These are phyloP conservation scores for Aphis craccivora DNA, from an alignment of 1,140 invertebrate genomes.

Conservation along the genomic window DNA sequence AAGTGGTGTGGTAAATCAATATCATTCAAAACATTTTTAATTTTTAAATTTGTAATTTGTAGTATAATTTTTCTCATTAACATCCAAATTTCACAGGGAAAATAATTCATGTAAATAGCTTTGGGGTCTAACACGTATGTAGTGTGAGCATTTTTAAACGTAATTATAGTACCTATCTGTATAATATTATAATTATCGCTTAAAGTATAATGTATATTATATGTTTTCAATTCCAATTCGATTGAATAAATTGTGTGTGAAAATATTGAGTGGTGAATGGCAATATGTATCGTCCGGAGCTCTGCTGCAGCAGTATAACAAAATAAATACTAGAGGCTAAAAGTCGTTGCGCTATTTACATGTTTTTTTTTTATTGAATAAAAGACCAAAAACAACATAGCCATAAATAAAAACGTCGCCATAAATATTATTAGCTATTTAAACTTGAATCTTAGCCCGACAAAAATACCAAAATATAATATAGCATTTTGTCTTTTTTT, in stretches of 20 bases:
- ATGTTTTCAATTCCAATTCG: not conserved
- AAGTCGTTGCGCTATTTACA: not conserved
- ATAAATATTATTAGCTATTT: not conserved
- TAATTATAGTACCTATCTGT: too few relatives aligned
- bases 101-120: not conserved
- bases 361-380: not conserved
- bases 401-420: not conserved
- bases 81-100: not conserved
- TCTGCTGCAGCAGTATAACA: not conserved
- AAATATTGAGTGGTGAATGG: not conserved
- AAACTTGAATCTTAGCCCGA: not conserved
- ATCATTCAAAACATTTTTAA: not conserved
- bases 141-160: too few relatives aligned
- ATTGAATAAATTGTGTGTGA: not conserved
- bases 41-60: not conserved
- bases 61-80: not conserved
- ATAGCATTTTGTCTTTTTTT: too few relatives aligned
- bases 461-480: not conserved
- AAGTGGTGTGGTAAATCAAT: not conserved
- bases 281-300: not conserved
- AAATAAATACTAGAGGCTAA: not conserved
- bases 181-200: not conserved
- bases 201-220: fast-evolving
- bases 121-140: not conserved
- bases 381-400: not conserved